phyloP scores from a whole-genome alignment of 2,113 vertebrate species.

The Psophia crepitans region DNA sequence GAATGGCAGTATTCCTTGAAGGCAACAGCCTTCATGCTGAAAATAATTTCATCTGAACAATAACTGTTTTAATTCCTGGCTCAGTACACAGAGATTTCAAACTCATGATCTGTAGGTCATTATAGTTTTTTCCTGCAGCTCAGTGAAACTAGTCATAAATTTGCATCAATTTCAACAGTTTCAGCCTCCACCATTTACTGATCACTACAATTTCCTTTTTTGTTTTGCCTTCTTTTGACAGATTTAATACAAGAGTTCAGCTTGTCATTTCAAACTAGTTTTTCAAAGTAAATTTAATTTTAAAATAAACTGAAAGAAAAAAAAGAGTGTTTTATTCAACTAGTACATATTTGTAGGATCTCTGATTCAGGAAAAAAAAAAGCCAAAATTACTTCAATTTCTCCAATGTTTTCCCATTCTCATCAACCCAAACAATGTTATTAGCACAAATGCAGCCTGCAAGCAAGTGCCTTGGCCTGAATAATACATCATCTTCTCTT shows the following conservation, averaged over 20 bases:
- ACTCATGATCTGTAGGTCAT: background rate
- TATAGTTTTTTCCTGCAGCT: background rate
- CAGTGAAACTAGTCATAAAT: background rate
- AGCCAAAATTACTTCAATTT: background rate
- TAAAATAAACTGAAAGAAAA: background rate
- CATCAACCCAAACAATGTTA: background rate
- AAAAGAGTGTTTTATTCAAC: background rate
- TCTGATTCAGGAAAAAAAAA: background rate
- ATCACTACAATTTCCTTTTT: background rate
- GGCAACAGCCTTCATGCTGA: background rate
- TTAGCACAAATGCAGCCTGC: background rate
- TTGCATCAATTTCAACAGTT: background rate
- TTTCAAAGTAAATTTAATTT: background rate
- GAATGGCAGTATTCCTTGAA: background rate
- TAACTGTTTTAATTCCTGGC: background rate
- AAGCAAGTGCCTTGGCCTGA: background rate
- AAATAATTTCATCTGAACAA: background rate
- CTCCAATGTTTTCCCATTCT: background rate
- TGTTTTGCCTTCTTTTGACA: background rate
- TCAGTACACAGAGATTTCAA: background rate
- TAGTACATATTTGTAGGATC: background rate
- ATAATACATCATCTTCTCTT: background rate
- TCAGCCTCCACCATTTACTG: background rate
- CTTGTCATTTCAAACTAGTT: background rate
- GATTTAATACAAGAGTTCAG: background rate